phyloP scores from a whole-genome alignment of 1,140 invertebrate species.

The Akabosia matsudoensis region DNA sequence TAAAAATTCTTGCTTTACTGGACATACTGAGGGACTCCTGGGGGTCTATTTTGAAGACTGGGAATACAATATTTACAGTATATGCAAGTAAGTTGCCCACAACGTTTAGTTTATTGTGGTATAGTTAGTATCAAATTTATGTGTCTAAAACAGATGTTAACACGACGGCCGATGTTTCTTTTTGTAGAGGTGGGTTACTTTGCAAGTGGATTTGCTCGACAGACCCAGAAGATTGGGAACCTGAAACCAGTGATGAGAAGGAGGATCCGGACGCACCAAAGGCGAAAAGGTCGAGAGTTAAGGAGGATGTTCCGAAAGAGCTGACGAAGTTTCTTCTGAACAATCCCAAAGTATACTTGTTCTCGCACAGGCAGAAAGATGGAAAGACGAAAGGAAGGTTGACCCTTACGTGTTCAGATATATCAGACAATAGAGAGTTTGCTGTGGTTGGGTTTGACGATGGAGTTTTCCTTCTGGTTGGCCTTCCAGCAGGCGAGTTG shows the following conservation, averaged over 20 bases:
- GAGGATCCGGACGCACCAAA: constrained; percentile 50
- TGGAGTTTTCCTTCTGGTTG: constrained; percentile 84
- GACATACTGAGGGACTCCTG: constrained; percentile 77
- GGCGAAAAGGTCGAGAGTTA: constrained; percentile 54
- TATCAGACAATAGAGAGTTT: constrained; percentile 67
- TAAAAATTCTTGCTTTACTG: constrained; percentile 63
- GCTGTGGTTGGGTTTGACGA: constrained; percentile 76
- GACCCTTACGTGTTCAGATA: constrained; percentile 70
- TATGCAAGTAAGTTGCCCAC: constrained; percentile 65
- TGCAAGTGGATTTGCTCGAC: constrained; percentile 85
- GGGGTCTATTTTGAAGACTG: constrained; percentile 83
- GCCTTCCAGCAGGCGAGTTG: constrained; percentile 85
- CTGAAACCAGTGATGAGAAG: constrained; percentile 46
- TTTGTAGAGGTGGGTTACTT: constrained; percentile 61
- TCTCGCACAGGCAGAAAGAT: constrained; percentile 55
- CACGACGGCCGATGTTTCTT: neutral
- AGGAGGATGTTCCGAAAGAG: constrained; percentile 50
- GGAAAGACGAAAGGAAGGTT: constrained; percentile 59
- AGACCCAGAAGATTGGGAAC: constrained; percentile 62
- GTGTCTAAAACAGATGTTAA: neutral
- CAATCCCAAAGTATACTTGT: constrained; percentile 51
- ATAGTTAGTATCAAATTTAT: constrained; percentile 7
- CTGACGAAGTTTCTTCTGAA: constrained; percentile 14
- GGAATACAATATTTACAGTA: constrained; percentile 73
- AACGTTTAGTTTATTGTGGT: neutral